Base-by-base conservation (phyloP, 1,140 invertebrate genomes). In the Ips typographus region DNA sequence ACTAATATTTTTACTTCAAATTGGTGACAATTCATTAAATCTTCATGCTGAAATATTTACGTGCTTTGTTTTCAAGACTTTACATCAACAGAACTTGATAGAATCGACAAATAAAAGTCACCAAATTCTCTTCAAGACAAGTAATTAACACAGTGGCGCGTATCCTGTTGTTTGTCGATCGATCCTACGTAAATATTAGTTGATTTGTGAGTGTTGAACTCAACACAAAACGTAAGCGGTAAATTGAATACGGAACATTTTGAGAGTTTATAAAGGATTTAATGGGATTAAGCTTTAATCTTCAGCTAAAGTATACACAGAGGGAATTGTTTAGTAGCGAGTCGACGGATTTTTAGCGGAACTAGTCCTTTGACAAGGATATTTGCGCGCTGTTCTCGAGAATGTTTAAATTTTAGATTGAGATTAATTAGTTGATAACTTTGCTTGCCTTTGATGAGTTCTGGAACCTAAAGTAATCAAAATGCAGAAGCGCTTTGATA, bases 141-240 rank as follows among this genome's bases (percentile, higher is more conserved):
- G 3, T 43, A 57, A 36, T 59, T 67, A 67, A 58, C 64, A 58
- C 39, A 8, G 37, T 22, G 44, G 44, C 44, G 7, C 44, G 44
- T 1, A 49, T 49, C 44, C 8, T 2, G 44, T 37, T 72, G 71
- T 72, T 72, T 72, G 63, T 62, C 41, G 38, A 70, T 66, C 36
- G 71, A 70, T 69, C 71, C 71, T 70, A 69, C n/a, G 63, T 65
- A 72, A 72, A 72, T 69, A 72, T 72, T 70, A 70, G 71, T 58
- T 53, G 67, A 72, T 72, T 72, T 72, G 68, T 60, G 71, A 73
- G 53, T 65, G 68, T 70, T 70, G 68, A 72, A 60, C 55, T 65
- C 40, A 56, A 63, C 69, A 65, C 61, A 63, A 52, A 71, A 71
- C 62, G 72, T 71, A 68, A 72, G 52, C 71, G 61, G 59, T 64